Evolutionary conservation across 2,888 invertebrate species (phyloP), one percentile per base, ranked within the genome.

Genomic region (Caenorhabditis sp.): DNA sequence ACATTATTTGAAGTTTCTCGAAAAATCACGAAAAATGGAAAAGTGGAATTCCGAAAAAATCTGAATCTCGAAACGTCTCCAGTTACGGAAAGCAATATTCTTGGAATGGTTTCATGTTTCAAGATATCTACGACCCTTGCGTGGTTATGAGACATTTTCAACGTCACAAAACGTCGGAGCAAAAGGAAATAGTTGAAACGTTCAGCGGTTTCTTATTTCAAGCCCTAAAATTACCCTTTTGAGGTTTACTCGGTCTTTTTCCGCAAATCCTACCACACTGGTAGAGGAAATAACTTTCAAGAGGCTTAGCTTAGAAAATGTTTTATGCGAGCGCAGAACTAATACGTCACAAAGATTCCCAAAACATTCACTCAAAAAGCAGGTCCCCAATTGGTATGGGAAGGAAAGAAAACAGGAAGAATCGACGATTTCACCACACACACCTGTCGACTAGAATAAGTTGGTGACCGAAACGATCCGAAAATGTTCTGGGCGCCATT

Each of bases 1-100:
- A 6, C 32, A 4, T 9, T 32, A 6, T 51, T 76, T 76, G 76
- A 76, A 76, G 76, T 76, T 76, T 76, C 26, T 35, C 37, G 40
- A 13, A 13, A 40, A 40, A 40, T 2, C 6, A 11, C 13, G 40
- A 13, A 40, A 13, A 13, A 40, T 40, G 35, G 32, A 64, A 79
- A 71, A 61, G 60, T 22, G 55, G 37, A 79, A 65, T 60, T 69
- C 64, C 65, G 22, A 53, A 77, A 77, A 77, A 77, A 77, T 77
- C 40, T 40, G 40, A 40, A 40, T 40, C 77, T 77, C 62, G 61
- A 77, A 77, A 56, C 69, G 69, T 77, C 77, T 77, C 77, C 77
- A 69, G 77, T 77, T 77, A 77, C 77, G 69, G 77, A 77, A 77
- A 77, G 69, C 62, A 77, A 77, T 77, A 77, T 77, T 77, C 77